Base-by-base conservation (phyloP, 2,797 vertebrate species). In the Neosilurus mollespiculum region DNA sequence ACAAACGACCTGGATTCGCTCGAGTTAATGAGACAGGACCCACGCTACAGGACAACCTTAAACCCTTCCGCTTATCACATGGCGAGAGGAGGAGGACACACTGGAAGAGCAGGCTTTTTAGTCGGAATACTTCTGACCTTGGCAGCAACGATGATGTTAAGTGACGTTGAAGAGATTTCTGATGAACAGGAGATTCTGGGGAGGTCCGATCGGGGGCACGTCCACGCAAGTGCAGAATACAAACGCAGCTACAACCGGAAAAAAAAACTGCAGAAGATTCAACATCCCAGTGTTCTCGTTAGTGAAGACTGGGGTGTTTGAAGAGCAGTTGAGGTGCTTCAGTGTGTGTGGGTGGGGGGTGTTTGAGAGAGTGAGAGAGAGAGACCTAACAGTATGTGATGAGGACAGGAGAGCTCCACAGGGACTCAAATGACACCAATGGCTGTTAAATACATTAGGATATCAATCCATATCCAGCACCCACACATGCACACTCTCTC, bases 391-490 rank as follows among this genome's bases (percentile, higher is more conserved):
- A 37, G 30, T 53, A 79, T 18, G 30, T 53, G 56, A 70, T 53
- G 43, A 83, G 58, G 58, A 78, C 71, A 66, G 69, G 2, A 51
- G 43, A 2, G 10, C 20, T n/a, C 14, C 66, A 64, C 54, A 20
- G 22, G 24, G 49, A 72, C 54, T 65, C 69, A 30, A 53, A 66
- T 59, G 61, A 75, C 26, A 58, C 72, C 53, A 75, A 6, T 30
- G 15, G 16, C 30, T 53, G 9, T 24, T 58, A 75, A 75, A 75
- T 34, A 34, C 72, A 58, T 73, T 5, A 73, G 37, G 56, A 79
- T 54, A 78, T 62, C 64, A 67, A 59, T 59, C 26, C 49, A 6
- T 56, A 59, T 72, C 69, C 22, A 20, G 78, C 81, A 85, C 80
- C 58, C 37, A 43, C 37, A 43, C 37, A 43, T 6, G 6, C 6